Evolutionary conservation across 2,113 vertebrate genomes (phyloP).

Genomic region (Artemisiospiza belli): DNA sequence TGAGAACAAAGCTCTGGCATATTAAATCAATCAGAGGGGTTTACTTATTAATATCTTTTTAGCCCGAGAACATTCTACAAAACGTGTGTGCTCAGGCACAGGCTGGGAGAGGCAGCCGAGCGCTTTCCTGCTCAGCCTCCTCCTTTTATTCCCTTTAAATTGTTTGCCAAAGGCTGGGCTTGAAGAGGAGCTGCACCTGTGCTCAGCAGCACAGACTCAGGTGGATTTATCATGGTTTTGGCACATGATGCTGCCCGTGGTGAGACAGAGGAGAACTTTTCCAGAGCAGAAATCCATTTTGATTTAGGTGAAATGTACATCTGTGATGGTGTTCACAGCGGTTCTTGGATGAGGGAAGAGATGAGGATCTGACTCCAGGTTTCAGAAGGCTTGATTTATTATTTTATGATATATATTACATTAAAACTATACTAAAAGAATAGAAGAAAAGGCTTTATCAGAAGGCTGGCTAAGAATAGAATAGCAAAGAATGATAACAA

Average conservation of each 20-base stretch:
- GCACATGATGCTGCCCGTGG: background rate
- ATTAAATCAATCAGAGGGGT: conserved; percentile 25
- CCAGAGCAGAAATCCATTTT: too few relatives aligned
- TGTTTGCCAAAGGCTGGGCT: background rate
- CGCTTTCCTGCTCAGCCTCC: background rate
- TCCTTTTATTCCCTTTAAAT: background rate
- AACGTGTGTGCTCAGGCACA: background rate
- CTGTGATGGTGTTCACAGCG: too few relatives aligned
- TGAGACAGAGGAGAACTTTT: too few relatives aligned
- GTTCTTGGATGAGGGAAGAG: too few relatives aligned
- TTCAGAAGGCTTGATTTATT: too few relatives aligned
- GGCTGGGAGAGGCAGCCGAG: background rate
- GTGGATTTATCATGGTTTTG: background rate
- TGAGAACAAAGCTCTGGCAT: conserved; percentile 2
- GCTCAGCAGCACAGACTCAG: background rate
- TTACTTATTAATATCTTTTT: background rate
- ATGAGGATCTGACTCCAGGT: too few relatives aligned
- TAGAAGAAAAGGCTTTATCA: too few relatives aligned
- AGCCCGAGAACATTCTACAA: background rate
- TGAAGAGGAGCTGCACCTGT: background rate
- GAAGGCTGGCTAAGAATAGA: too few relatives aligned
- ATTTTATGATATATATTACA: too few relatives aligned
- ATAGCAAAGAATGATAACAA: too few relatives aligned
- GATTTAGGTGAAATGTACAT: too few relatives aligned
- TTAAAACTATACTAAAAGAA: too few relatives aligned